These are phyloP conservation scores for Drosophila serrata DNA, from an alignment of 1,140 invertebrate genomes.

Conservation along the genomic window DNA sequence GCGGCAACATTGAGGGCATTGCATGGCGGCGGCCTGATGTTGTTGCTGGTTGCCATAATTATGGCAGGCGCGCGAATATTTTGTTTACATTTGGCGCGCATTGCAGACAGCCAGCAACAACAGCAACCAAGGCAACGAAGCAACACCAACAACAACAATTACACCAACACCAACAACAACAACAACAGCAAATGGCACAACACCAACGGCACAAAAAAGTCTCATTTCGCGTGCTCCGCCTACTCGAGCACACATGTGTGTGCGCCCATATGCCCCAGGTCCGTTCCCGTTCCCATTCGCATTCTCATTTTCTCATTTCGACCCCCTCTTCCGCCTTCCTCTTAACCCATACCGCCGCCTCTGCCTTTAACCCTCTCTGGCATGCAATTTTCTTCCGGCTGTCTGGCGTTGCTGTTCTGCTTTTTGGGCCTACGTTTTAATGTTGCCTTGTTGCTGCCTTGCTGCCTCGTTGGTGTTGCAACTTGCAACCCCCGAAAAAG, in stretches of 20 bases:
- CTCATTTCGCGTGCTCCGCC: slow-evolving; percentile 80
- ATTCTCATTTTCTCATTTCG: slow-evolving; percentile 22
- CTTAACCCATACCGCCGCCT: slow-evolving; percentile 10
- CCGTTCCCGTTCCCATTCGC: slow-evolving; percentile 17
- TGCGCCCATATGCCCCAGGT: slow-evolving; percentile 36
- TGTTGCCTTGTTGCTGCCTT: slow-evolving; percentile 40
- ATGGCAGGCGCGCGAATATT: slow-evolving; percentile 83
- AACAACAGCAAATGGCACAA: slow-evolving; percentile 23
- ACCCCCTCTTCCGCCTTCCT: not conserved
- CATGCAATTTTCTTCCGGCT: slow-evolving; percentile 73
- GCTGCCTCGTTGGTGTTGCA: slow-evolving; percentile 24
- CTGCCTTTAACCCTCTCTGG: slow-evolving; percentile 19
- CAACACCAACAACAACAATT: slow-evolving; percentile 44
- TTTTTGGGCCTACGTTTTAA: slow-evolving; percentile 55
- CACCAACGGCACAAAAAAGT: slow-evolving; percentile 56
- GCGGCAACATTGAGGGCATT: slow-evolving; percentile 40
- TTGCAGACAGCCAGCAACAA: slow-evolving; percentile 71
- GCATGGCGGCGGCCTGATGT: slow-evolving; percentile 58
- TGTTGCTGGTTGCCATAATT: slow-evolving; percentile 75
- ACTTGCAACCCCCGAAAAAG: slow-evolving; percentile 53
- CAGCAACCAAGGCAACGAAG: slow-evolving; percentile 45
- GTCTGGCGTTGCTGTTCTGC: slow-evolving; percentile 46
- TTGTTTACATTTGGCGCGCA: slow-evolving; percentile 83
- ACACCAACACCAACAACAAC: slow-evolving; percentile 39
- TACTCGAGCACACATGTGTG: slow-evolving; percentile 66